Evolutionary conservation across 2,797 vertebrate genomes (phyloP).

Genomic region (Pseudomugil tenellus): DNA sequence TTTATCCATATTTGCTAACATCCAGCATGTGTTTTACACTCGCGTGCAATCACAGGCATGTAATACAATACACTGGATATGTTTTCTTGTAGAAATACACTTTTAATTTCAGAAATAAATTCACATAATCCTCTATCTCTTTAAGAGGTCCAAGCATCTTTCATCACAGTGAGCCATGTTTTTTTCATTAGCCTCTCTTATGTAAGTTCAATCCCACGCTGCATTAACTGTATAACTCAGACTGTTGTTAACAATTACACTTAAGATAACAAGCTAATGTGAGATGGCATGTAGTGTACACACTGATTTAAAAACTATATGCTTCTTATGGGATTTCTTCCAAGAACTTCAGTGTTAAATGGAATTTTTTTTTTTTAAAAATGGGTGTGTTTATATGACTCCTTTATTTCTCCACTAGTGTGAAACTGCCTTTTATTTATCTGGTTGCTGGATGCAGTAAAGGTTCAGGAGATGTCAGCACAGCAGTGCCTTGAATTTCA

Average conservation of each 20-base stretch:
- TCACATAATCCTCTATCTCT: constrained; percentile 15
- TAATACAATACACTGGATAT: constrained; percentile 21
- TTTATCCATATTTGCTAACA: neutral
- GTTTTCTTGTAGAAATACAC: constrained; percentile 6
- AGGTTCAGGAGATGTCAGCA: constrained; percentile 14
- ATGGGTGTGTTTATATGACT: constrained; percentile 13
- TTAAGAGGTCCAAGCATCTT: constrained; percentile 21
- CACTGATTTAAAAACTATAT: constrained; percentile 48
- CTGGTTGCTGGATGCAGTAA: constrained; percentile 16
- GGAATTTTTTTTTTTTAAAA: too few relatives aligned
- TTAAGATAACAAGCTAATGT: constrained; percentile 57
- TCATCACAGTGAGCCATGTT: constrained; percentile 26
- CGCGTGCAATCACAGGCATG: constrained; percentile 4
- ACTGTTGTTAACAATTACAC: constrained; percentile 52
- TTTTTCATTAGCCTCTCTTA: constrained; percentile 18
- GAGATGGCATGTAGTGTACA: constrained; percentile 40
- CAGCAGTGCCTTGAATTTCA: constrained; percentile 14
- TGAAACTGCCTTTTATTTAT: constrained; percentile 33
- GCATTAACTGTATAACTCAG: constrained; percentile 47
- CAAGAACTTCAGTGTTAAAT: constrained; percentile 13
- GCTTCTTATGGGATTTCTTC: constrained; percentile 26
- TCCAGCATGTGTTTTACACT: constrained; percentile 24
- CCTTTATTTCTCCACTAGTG: constrained; percentile 1
- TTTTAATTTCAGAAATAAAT: constrained; percentile 19
- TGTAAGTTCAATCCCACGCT: constrained; percentile 35